Conservation (phyloP, 2,113 vertebrate species). For the Dicerorhinus sumatrensis region DNA sequence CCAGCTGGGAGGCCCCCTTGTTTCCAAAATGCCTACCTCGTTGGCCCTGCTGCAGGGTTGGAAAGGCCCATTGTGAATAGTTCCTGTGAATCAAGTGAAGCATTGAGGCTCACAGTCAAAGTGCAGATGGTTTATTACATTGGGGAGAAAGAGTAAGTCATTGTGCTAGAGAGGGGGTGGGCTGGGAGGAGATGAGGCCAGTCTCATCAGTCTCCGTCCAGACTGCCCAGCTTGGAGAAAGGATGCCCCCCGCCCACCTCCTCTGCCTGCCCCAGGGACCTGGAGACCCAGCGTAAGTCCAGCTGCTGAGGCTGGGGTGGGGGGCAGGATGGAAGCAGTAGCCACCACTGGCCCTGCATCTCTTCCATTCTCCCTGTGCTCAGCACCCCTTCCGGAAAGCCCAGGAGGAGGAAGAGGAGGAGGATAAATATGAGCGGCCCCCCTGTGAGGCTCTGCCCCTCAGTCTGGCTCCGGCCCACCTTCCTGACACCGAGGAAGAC, state of each 20-base stretch:
- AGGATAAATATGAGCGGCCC: conserved; percentile 71
- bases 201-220: conserved; percentile 50
- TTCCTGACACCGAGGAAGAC: neutral
- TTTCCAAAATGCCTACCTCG: neutral
- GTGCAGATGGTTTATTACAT: neutral
- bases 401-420: conserved; percentile 20
- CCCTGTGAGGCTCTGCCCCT: conserved; percentile 59
- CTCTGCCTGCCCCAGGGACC: conserved; percentile 68
- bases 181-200: neutral
- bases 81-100: neutral
- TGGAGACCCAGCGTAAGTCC: conserved; percentile 88
- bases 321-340: neutral
- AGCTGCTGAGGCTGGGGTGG: neutral
- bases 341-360: conserved; percentile 85
- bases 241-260: neutral
- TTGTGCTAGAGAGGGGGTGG: neutral
- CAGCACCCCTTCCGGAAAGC: conserved; percentile 16
- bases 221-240: conserved; percentile 33
- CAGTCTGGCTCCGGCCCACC: neutral
- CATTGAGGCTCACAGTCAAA: neutral
- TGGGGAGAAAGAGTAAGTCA: neutral
- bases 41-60: neutral
- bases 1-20: neutral
- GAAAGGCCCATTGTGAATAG: neutral
- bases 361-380: conserved; percentile 53